These are phyloP conservation scores for Sinocyclocheilus anshuiensis DNA, from an alignment of 2,113 vertebrate genomes.

Conservation along the genomic window DNA sequence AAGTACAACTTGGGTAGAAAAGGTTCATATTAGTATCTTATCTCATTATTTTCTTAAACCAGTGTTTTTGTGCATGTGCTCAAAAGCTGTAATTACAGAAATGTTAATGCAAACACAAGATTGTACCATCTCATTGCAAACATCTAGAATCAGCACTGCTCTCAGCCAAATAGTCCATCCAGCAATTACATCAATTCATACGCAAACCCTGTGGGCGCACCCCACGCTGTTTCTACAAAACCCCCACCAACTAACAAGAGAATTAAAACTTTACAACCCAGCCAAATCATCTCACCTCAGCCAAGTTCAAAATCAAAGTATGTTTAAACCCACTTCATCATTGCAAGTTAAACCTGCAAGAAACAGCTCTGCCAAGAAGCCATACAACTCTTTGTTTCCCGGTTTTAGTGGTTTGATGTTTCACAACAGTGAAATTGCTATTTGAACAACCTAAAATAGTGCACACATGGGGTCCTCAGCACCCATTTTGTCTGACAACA, in stretches of 20 bases:
- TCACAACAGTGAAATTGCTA: not conserved
- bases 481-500: not conserved
- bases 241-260: constrained; percentile 31
- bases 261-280: constrained; percentile 24
- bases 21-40: constrained; percentile 7
- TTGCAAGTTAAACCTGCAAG: constrained; percentile 17
- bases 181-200: constrained; percentile 55
- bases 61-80: constrained; percentile 3
- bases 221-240: constrained; percentile 29
- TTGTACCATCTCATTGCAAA: constrained; percentile 54
- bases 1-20: constrained; percentile 37
- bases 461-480: not conserved
- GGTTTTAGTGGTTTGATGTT: constrained; percentile 20
- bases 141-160: constrained; percentile 55
- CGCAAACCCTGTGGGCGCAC: constrained; percentile 35
- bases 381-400: constrained; percentile 2
- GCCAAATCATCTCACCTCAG: constrained; percentile 19
- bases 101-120: constrained; percentile 64
- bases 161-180: constrained; percentile 56
- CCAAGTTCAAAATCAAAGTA: constrained; percentile 30
- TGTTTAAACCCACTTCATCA: constrained; percentile 33
- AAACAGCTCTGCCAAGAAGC: constrained; percentile 4
- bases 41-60: not conserved
- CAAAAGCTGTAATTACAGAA: constrained; percentile 8
- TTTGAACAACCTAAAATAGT: constrained; percentile 1